These are phyloP conservation scores for Trachelus tabidus DNA, from an alignment of 2,888 invertebrate species.

Conservation along the genomic window DNA sequence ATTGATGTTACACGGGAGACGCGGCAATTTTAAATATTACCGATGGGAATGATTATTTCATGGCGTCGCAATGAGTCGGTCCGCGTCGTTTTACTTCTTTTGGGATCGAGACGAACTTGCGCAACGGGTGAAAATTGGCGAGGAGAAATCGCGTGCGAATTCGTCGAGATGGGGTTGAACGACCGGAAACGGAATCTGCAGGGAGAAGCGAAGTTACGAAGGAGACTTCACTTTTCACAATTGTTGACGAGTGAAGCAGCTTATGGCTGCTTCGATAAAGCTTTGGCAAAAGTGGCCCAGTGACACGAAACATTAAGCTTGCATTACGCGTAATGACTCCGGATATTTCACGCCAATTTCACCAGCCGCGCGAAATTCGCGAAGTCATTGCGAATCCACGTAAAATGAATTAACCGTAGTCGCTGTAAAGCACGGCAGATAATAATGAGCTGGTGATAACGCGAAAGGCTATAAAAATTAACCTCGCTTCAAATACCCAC, in stretches of 20 bases:
- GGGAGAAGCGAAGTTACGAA: background rate
- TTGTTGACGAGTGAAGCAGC: slow-evolving; percentile 8
- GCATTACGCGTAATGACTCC: slow-evolving; percentile 28
- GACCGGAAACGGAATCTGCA: background rate
- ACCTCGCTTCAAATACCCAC: too few relatives aligned
- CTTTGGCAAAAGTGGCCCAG: slow-evolving; percentile 26
- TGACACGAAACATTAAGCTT: slow-evolving; percentile 38
- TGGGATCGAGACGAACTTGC: background rate
- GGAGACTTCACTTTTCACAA: background rate
- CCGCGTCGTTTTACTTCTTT: background rate
- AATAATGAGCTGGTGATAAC: too few relatives aligned
- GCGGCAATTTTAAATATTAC: slow-evolving; percentile 55
- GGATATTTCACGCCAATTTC: slow-evolving; percentile 34
- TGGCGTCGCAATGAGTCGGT: slow-evolving; percentile 16
- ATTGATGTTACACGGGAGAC: slow-evolving; percentile 57
- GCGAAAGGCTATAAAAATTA: too few relatives aligned
- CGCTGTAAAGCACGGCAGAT: too few relatives aligned
- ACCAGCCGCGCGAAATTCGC: slow-evolving; percentile 2
- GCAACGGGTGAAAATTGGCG: background rate
- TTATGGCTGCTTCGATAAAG: slow-evolving; percentile 16
- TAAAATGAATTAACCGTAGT: too few relatives aligned
- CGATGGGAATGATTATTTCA: slow-evolving; percentile 51
- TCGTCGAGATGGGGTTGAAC: too few relatives aligned
- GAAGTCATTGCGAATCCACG: background rate
- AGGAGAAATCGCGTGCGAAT: too few relatives aligned